These are phyloP conservation scores for Otus sunia DNA, from an alignment of 2,113 vertebrate species.

Conservation along the genomic window DNA sequence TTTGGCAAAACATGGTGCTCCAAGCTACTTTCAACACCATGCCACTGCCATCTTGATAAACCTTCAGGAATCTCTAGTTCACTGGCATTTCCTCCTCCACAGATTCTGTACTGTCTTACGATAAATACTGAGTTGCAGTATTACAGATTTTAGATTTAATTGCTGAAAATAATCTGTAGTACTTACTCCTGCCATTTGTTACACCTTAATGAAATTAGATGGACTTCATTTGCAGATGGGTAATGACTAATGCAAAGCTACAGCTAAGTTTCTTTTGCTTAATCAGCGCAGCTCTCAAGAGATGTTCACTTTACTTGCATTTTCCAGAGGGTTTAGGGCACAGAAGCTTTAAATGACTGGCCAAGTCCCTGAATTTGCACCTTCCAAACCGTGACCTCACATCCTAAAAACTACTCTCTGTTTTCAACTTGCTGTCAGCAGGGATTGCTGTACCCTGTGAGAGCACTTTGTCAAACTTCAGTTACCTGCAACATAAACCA, in stretches of 20 bases:
- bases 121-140: not conserved
- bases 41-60: rapidly evolving
- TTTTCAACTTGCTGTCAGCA: not conserved
- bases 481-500: not conserved
- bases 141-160: not conserved
- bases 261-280: not conserved
- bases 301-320: not conserved
- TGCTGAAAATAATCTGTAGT: not conserved
- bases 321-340: not conserved
- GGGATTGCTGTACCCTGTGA: not conserved
- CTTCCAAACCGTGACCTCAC: not conserved
- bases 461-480: not conserved
- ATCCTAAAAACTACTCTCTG: not conserved
- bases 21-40: not conserved
- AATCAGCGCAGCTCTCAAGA: not conserved
- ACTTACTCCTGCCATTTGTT: not conserved
- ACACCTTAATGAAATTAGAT: not conserved
- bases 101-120: not conserved
- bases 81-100: not conserved
- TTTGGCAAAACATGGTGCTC: not conserved
- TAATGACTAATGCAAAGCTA: not conserved
- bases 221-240: not conserved
- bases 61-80: not conserved
- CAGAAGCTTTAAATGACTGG: not conserved
- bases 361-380: not conserved